These are phyloP conservation scores for Tapirus terrestris DNA, from an alignment of 2,113 vertebrate species.

Conservation along the genomic window DNA sequence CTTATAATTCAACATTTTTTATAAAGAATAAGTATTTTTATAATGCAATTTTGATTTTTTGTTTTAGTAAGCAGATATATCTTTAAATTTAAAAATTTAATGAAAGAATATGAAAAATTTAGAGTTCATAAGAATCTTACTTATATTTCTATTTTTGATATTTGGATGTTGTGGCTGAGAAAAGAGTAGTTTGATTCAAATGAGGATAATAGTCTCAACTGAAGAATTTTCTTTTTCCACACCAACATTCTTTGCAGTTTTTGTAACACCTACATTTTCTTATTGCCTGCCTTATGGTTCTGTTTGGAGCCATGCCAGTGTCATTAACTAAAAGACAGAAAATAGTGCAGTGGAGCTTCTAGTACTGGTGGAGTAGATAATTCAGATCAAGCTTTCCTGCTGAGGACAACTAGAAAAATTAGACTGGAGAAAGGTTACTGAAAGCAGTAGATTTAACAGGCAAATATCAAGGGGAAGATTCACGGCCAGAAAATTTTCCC, in stretches of 20 bases:
- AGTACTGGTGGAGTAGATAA: neutral
- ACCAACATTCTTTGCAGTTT: constrained; percentile 39
- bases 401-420: neutral
- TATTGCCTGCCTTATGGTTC: constrained; percentile 45
- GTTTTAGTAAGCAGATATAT: neutral
- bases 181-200: neutral
- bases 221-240: neutral
- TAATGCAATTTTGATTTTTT: neutral
- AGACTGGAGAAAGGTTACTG: neutral
- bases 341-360: neutral
- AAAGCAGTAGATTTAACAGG: neutral
- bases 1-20: neutral
- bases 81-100: neutral
- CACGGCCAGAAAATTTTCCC: neutral
- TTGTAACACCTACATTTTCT: constrained; percentile 22
- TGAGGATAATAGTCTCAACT: constrained; percentile 23
- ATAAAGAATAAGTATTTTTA: neutral
- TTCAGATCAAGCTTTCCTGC: neutral
- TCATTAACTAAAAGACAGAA: neutral
- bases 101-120: neutral
- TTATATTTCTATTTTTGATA: neutral
- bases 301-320: neutral
- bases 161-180: neutral
- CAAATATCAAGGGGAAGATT: neutral
- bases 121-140: neutral